Evolutionary conservation across 2,888 invertebrate genomes (phyloP).

Genomic region (Criorhina ranunculi): DNA sequence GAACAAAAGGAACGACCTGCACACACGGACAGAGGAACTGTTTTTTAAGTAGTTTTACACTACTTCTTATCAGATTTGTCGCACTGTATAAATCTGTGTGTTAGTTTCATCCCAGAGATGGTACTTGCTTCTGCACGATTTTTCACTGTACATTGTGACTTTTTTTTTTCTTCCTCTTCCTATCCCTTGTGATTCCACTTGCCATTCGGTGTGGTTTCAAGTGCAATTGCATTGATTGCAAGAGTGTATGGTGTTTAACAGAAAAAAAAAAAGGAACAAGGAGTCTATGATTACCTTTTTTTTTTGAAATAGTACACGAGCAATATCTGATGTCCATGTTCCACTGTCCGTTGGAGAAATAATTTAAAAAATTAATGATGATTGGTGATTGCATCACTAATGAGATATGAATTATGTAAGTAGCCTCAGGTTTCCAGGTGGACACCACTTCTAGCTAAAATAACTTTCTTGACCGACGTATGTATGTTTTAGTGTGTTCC

Average conservation of each 20-base stretch:
- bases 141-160: slow-evolving; percentile 25
- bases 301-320: neutral
- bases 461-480: too few species aligned
- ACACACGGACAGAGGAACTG: slow-evolving; percentile 40
- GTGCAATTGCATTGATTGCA: slow-evolving; percentile 60
- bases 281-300: neutral
- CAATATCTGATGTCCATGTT: neutral
- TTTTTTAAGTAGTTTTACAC: slow-evolving; percentile 72
- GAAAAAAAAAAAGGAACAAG: too few species aligned
- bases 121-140: slow-evolving; percentile 64
- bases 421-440: too few species aligned
- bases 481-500: too few species aligned
- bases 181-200: slow-evolving; percentile 11
- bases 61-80: slow-evolving; percentile 74
- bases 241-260: slow-evolving; percentile 38
- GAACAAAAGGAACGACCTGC: slow-evolving; percentile 67
- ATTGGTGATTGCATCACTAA: neutral
- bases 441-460: too few species aligned
- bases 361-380: neutral
- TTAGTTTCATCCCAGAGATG: slow-evolving; percentile 15
- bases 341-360: neutral
- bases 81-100: slow-evolving; percentile 69
- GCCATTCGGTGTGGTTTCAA: neutral
- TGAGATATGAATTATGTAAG: too few species aligned
- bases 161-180: slow-evolving; percentile 27